Evolutionary conservation across 1,140 invertebrate species (phyloP), one percentile per base, ranked within the genome.

Genomic region (Tigriopus japonicus): DNA sequence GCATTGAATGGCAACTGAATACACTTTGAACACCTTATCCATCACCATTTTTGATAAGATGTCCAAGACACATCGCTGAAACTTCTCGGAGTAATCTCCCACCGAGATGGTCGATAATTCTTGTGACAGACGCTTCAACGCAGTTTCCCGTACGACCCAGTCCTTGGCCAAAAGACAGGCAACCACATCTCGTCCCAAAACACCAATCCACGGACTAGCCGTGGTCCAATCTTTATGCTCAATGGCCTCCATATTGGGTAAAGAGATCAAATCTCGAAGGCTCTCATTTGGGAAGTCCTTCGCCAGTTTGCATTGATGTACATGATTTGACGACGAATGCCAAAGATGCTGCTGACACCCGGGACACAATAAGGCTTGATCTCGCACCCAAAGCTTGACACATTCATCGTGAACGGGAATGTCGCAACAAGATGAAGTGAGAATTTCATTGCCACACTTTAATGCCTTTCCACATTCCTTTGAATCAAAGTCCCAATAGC

Each of bases 21-120:
- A 75, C 10, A 76, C 74, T 67, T 70, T 72, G 64, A 75, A 75
- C 0, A 76, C 73, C 45, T 73, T 73, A 64, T 76, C 74, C 28
- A 68, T 67, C 62, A 69, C 70, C 65, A 71, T 70, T 63, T 70
- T 69, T 6, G 70, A 68, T n/a, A 76, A 65, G 17, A 76, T 68
- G 23, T 69, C 69, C 59, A 68, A 72, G 53, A 69, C 70, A 45
- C 66, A 69, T 51, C 70, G 68, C 28, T 41, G 74, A 61, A 56
- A 71, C 67, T 63, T 65, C 24, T 69, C 66, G 45, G 21, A 21
- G 6, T 6, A 17, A 10, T 49, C 45, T 15, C n/a, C 45, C 45
- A 49, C 10, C 3, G n/a, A 15, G 45, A 21, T 5, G 45, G 45
- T 21, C 45, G 21, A 49, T 10, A 49, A 10, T 15, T 49, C 45